Conservation (phyloP, 2,797 vertebrate genomes). For the Rhadinocentrus ornatus region DNA sequence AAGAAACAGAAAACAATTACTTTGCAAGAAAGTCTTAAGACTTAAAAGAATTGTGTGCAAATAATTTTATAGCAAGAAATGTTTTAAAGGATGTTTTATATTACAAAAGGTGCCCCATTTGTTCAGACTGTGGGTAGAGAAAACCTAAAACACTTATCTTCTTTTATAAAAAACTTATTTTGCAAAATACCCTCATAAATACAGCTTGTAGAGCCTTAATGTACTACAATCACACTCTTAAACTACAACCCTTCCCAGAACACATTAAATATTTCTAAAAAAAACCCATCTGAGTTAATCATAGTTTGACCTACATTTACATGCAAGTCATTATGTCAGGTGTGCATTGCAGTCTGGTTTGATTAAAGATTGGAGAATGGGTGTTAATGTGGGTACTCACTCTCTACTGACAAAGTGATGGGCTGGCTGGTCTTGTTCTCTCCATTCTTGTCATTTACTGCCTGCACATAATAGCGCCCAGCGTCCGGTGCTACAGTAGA, state of each 20-base stretch:
- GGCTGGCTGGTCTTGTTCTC: slow-evolving; percentile 99
- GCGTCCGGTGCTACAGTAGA: slow-evolving; percentile 94
- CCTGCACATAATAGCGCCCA: slow-evolving; percentile 94
- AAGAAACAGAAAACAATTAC: neutral
- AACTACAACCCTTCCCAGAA: neutral
- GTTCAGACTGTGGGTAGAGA: neutral
- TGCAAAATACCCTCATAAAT: neutral
- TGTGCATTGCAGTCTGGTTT: neutral
- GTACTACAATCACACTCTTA: neutral
- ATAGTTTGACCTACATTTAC: neutral
- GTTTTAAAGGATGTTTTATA: neutral
- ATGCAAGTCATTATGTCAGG: neutral
- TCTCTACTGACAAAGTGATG: slow-evolving; percentile 90
- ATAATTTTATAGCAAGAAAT: neutral
- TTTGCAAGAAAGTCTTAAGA: neutral
- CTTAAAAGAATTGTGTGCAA: neutral
- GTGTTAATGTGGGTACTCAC: slow-evolving; percentile 79
- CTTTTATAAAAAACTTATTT: neutral
- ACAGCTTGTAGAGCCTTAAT: neutral
- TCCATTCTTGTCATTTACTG: slow-evolving; percentile 97
- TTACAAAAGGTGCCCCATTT: neutral
- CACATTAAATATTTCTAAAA: neutral
- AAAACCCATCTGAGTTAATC: neutral
- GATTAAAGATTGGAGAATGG: too few species aligned
- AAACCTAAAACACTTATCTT: neutral